These are phyloP conservation scores for Brachypalpus laphriformis DNA, from an alignment of 2,888 invertebrate genomes.

Conservation along the genomic window DNA sequence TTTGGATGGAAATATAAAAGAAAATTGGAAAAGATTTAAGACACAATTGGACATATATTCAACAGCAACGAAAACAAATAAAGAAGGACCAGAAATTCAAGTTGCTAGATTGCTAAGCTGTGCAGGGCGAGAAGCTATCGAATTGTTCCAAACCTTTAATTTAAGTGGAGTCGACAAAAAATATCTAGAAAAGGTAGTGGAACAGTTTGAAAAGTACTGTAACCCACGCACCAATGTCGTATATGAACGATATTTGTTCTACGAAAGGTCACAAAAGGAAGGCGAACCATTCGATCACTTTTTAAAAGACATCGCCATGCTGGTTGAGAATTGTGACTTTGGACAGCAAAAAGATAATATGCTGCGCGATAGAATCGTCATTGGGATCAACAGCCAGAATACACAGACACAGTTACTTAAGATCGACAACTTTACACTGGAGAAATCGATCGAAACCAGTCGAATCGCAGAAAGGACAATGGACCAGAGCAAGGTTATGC, in stretches of 20 bases:
- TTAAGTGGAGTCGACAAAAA: neutral
- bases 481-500: too few species aligned
- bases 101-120: constrained; percentile 19
- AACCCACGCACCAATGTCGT: neutral
- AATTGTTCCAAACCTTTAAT: constrained; percentile 27
- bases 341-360: constrained; percentile 1
- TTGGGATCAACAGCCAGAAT: neutral
- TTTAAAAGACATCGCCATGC: neutral
- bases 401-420: neutral
- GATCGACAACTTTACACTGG: neutral
- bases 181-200: neutral
- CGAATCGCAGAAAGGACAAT: neutral
- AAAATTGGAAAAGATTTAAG: constrained; percentile 20
- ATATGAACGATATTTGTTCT: constrained; percentile 11
- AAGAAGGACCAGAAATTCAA: constrained; percentile 8
- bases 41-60: neutral
- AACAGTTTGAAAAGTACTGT: neutral
- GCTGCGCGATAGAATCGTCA: constrained; percentile 15
- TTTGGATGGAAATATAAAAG: neutral
- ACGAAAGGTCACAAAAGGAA: constrained; percentile 2
- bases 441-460: neutral
- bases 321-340: constrained; percentile 8
- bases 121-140: constrained; percentile 11
- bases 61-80: too few species aligned
- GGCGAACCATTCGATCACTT: constrained; percentile 26